Conservation (phyloP, 2,113 vertebrate species). For the Pollachius pollachius region DNA sequence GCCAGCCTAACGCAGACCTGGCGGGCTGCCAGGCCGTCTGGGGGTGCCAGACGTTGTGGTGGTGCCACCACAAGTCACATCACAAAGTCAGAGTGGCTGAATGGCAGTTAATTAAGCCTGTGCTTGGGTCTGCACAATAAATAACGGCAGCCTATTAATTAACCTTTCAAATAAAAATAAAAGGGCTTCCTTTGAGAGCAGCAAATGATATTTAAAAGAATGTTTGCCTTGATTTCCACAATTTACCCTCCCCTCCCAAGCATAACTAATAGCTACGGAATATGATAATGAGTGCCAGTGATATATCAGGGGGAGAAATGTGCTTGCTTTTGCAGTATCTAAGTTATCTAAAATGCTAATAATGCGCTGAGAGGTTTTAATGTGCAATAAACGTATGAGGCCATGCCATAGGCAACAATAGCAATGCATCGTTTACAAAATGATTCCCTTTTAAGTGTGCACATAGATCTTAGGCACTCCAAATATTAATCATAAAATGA, state of each 20-base stretch:
- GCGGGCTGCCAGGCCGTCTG: too few relatives aligned
- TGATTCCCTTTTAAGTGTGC: neutral
- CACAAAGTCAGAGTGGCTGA: too few relatives aligned
- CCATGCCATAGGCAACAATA: neutral
- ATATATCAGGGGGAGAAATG: neutral
- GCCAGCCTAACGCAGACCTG: too few relatives aligned
- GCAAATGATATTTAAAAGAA: neutral
- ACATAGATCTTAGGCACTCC: neutral
- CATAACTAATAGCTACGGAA: neutral
- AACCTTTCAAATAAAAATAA: neutral
- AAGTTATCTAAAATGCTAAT: neutral
- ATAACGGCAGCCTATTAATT: neutral
- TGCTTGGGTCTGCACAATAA: neutral
- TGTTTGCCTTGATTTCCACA: neutral
- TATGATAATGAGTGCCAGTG: conserved; percentile 1
- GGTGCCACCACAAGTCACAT: too few relatives aligned
- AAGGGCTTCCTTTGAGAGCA: neutral
- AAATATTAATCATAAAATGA: neutral
- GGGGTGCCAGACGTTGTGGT: too few relatives aligned
- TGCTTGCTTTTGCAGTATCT: neutral
- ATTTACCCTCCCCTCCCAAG: neutral
- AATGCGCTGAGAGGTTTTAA: neutral
- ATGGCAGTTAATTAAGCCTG: too few relatives aligned
- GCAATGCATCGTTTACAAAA: neutral
- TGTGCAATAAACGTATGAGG: neutral